Base-by-base conservation (phyloP, 1,140 invertebrate species). In the Sarcophaga peregrina region DNA sequence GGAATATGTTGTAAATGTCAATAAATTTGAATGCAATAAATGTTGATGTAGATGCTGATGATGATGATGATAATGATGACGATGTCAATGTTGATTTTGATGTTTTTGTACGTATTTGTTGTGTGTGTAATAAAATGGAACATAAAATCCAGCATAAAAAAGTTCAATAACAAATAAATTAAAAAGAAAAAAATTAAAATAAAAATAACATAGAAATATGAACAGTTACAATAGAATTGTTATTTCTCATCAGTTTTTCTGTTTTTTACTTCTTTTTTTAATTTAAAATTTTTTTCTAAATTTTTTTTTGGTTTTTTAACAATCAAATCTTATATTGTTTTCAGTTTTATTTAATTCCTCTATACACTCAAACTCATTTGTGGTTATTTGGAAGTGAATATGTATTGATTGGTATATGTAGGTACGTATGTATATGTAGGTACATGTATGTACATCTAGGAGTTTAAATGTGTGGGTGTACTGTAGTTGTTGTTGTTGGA, bases 11-110 rank as follows among this genome's bases (percentile, higher is more conserved):
- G 62, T 68, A 68, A 68, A 68, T 68, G 62, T 68, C 62, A 68
- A 68, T 68, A 68, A 68, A 68, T 68, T 68, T 68, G 62, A 68
- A 68, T 68, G 62, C 62, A 68, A 68, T 68, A 68, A 68, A 68
- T 68, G 17, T 20, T 68, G 62, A 68, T 68, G 58, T 4, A 20
- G 58, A 25, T 25, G 62, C 17, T 68, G 62, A 25, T 68, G 20
- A 10, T 20, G 62, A 58, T 58, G 62, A 5, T 68, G 17, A 9
- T 37, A 4, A 37, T 37, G 25, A 37, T 37, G 25, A 37, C 4
- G 25, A 68, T 68, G 20, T 68, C 10, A n/a, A 58, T 58, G 62
- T 20, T 68, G 17, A 9, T 37, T 37, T 68, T 68, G 17, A 68
- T 68, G 20, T 68, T 68, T 37, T 37, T 37, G 25, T 37, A 4